A percentile compares a stretch with the other conserved stretches of the same genome.
These are phyloP conservation scores for Neofelis nebulosa DNA, from an alignment of 2,113 vertebrate species.

Conservation along the genomic window DNA sequence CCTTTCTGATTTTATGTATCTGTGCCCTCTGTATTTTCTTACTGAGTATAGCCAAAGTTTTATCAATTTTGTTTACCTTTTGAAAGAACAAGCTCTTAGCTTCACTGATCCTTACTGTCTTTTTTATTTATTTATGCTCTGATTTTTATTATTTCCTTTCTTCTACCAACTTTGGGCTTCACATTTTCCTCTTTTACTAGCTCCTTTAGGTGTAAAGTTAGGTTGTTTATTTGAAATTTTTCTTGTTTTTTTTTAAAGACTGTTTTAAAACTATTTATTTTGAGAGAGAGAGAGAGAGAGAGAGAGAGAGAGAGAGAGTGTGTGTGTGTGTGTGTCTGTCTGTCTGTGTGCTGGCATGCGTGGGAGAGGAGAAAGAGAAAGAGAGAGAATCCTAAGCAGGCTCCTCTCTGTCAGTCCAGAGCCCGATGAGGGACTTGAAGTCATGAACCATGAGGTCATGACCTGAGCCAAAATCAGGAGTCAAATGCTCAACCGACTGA, in stretches of 20 bases:
- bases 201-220: neutral
- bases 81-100: neutral
- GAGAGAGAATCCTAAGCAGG: too few relatives aligned
- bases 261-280: too few relatives aligned
- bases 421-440: too few relatives aligned
- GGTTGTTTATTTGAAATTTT: neutral
- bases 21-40: neutral
- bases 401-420: too few relatives aligned
- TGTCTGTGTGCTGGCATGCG: too few relatives aligned
- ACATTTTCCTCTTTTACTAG: neutral
- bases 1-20: neutral
- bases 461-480: too few relatives aligned
- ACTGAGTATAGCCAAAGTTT: neutral
- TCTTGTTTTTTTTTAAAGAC: neutral
- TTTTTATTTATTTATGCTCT: neutral
- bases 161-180: neutral
- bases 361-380: too few relatives aligned
- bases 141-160: neutral
- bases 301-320: too few relatives aligned
- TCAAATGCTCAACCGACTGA: too few relatives aligned
- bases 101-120: neutral
- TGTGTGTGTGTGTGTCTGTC: too few relatives aligned
- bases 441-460: too few relatives aligned
- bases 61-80: neutral
- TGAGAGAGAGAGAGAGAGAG: too few relatives aligned